Evolutionary conservation across 2,888 invertebrate genomes (phyloP).

Genomic region (Antitype chi): DNA sequence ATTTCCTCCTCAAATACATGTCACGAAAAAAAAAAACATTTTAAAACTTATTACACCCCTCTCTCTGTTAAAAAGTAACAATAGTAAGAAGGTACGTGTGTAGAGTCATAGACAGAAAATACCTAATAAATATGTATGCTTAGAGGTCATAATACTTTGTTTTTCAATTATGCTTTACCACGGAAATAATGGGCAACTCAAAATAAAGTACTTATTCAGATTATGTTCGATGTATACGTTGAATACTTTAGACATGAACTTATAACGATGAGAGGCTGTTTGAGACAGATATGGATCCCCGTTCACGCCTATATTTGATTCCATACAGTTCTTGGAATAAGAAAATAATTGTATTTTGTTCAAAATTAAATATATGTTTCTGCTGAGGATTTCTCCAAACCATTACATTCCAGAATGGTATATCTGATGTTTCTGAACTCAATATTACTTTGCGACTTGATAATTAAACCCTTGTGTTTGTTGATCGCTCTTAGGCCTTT

Average conservation of each 20-base stretch:
- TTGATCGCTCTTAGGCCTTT: background rate
- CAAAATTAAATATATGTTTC: background rate
- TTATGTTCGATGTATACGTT: background rate
- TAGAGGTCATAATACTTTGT: conserved; percentile 18
- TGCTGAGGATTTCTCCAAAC: background rate
- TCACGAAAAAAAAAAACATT: background rate
- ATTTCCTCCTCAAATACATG: background rate
- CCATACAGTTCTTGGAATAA: background rate
- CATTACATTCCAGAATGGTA: background rate
- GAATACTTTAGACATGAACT: background rate
- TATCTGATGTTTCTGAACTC: background rate
- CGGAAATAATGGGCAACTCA: background rate
- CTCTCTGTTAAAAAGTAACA: background rate
- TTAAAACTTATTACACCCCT: no score
- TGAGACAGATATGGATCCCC: background rate
- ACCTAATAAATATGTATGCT: conserved; percentile 18
- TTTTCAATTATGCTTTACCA: conserved; percentile 4
- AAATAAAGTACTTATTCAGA: background rate
- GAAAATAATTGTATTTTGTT: background rate
- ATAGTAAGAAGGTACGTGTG: background rate
- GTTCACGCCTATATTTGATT: background rate
- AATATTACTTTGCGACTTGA: background rate
- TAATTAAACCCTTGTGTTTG: background rate
- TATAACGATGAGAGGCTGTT: background rate
- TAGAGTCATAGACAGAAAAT: background rate